These are phyloP conservation scores for Mythimna ferrago DNA, from an alignment of 2,888 invertebrate genomes.

Conservation along the genomic window DNA sequence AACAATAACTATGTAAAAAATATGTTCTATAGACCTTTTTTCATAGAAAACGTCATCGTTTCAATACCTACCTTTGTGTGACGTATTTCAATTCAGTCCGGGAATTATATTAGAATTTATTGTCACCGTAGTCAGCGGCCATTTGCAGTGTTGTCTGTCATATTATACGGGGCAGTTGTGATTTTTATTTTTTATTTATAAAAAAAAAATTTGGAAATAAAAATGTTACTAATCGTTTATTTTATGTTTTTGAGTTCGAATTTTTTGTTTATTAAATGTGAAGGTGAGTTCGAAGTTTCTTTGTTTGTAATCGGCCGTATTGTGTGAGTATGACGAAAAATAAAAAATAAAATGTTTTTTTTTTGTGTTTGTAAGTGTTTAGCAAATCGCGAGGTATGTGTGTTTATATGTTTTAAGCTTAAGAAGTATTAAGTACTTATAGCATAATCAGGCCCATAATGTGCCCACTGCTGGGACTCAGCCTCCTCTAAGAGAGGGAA, in stretches of 20 bases:
- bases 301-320: neutral
- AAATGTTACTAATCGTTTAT: conserved; percentile 21
- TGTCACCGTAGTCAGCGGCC: conserved; percentile 17
- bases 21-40: neutral
- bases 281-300: conserved; percentile 36
- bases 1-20: conserved; percentile 16
- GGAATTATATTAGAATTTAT: neutral
- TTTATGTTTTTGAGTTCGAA: conserved; percentile 24
- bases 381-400: neutral
- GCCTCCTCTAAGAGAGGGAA: too few species aligned
- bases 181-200: neutral
- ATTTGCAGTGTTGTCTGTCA: conserved; percentile 26
- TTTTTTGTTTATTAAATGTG: conserved; percentile 29
- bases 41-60: neutral
- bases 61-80: neutral
- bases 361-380: neutral
- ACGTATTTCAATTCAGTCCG: conserved; percentile 22
- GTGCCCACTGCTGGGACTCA: too few species aligned
- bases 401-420: neutral
- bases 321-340: neutral
- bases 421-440: too few species aligned
- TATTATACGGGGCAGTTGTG: conserved; percentile 15
- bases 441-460: too few species aligned
- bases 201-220: neutral
- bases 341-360: neutral